A percentile compares a stretch with the other conserved stretches of the same genome.
Conservation (phyloP, 2,113 vertebrate genomes). For the Origma solitaria region DNA sequence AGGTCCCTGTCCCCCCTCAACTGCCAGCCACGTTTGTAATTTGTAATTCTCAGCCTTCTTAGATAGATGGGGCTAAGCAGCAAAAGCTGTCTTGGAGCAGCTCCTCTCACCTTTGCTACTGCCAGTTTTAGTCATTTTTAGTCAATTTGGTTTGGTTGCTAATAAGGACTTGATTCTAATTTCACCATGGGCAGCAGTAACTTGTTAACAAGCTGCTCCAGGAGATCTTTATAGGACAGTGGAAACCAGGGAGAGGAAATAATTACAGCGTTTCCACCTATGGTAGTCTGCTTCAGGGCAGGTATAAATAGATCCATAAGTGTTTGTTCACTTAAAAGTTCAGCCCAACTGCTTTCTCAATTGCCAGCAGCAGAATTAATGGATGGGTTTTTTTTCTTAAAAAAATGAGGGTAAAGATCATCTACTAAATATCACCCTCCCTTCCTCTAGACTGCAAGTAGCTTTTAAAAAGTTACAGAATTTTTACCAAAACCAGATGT, state of each 20-base stretch:
- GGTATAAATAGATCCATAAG: constrained; percentile 63
- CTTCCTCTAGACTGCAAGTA: background rate
- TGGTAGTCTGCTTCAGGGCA: constrained; percentile 54
- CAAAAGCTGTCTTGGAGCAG: background rate
- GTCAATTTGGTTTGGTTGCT: background rate
- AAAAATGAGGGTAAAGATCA: constrained; percentile 4
- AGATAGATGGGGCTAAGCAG: constrained; percentile 28
- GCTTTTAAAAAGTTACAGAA: background rate
- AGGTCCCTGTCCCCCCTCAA: background rate
- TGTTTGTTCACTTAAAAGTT: constrained; percentile 36
- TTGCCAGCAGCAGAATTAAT: background rate
- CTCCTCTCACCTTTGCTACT: background rate
- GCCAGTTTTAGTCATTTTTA: background rate
- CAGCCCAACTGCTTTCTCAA: constrained; percentile 21
- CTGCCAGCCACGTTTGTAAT: background rate
- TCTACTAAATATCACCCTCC: background rate
- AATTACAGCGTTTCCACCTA: constrained; percentile 53
- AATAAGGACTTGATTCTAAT: background rate
- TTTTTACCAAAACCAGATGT: constrained; percentile 21
- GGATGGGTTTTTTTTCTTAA: background rate
- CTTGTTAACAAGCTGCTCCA: constrained; percentile 47
- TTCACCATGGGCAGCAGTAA: background rate
- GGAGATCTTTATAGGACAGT: constrained; percentile 39
- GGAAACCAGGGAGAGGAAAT: constrained; percentile 44
- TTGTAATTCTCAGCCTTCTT: constrained; percentile 38